A percentile compares a stretch with the other conserved stretches of the same genome.
Evolutionary conservation across 2,888 invertebrate species (phyloP).

Genomic region (Micoletzkya japonica): DNA sequence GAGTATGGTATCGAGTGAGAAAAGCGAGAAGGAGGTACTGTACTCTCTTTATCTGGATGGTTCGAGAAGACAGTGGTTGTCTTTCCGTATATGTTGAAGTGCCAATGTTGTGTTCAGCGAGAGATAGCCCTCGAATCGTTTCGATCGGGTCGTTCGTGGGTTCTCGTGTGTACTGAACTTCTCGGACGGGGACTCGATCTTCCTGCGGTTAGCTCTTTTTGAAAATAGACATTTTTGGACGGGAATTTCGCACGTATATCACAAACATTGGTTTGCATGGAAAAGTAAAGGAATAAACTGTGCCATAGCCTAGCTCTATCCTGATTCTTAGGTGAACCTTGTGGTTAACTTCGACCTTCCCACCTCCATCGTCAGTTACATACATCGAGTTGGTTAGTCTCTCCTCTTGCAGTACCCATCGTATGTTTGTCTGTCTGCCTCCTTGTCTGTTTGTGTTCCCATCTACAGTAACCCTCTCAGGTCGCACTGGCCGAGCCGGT

Average conservation of each 20-base stretch:
- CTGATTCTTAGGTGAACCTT: too few relatives aligned
- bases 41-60: constrained; percentile 11
- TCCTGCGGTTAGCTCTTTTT: too few relatives aligned
- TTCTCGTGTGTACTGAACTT: constrained; percentile 92
- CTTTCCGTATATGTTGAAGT: not conserved
- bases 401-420: not conserved
- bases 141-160: constrained; percentile 89
- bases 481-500: constrained; percentile 91
- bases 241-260: too few relatives aligned
- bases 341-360: constrained; percentile 98
- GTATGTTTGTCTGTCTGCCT: not conserved
- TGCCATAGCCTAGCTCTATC: too few relatives aligned
- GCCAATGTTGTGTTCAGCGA: constrained; percentile 74
- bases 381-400: constrained; percentile 76
- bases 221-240: too few relatives aligned
- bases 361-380: constrained; percentile 82
- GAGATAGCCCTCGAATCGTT: constrained; percentile 89
- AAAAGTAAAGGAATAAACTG: too few relatives aligned
- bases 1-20: constrained; percentile 53
- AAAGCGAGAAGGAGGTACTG: constrained; percentile 46
- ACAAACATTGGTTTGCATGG: too few relatives aligned
- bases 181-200: constrained; percentile 96
- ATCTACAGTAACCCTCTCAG: constrained; percentile 66
- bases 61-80: not conserved
- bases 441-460: too few relatives aligned